Evolutionary conservation across 2,113 vertebrate genomes (phyloP).

Genomic region (Oncorhynchus nerka): DNA sequence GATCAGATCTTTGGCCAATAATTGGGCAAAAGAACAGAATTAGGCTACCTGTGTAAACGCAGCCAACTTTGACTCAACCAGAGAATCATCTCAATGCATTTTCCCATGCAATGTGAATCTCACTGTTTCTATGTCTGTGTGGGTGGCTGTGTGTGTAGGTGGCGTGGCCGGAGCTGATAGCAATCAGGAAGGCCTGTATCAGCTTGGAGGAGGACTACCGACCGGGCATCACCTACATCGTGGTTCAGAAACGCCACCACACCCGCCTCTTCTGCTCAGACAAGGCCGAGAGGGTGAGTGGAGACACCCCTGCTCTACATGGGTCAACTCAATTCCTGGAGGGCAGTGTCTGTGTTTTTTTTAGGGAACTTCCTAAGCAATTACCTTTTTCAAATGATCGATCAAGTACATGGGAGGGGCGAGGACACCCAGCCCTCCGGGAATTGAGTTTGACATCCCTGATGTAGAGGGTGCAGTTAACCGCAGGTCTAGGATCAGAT

Average conservation of each 20-base stretch:
- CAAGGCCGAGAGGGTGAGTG: slow-evolving; percentile 93
- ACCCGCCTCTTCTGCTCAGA: slow-evolving; percentile 97
- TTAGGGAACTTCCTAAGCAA: too few species aligned
- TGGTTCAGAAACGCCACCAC: slow-evolving; percentile 98
- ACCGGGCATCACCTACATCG: slow-evolving; percentile 97
- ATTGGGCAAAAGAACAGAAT: too few species aligned
- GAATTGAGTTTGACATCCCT: too few species aligned
- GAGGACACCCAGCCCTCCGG: too few species aligned
- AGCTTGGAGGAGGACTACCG: slow-evolving; percentile 98
- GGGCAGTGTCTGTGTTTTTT: too few species aligned
- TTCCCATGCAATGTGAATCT: not conserved
- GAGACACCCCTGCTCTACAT: too few species aligned
- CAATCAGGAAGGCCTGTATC: slow-evolving; percentile 97
- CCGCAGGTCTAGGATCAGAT: too few species aligned
- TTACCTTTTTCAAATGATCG: too few species aligned
- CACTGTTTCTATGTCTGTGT: not conserved
- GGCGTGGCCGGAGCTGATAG: slow-evolving; percentile 97
- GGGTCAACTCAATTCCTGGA: too few species aligned
- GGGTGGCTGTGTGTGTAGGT: slow-evolving; percentile 73
- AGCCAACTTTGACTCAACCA: not conserved
- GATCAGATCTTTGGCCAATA: too few species aligned
- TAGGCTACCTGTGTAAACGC: not conserved
- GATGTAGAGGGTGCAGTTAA: too few species aligned
- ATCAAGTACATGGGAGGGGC: too few species aligned
- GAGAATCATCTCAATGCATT: not conserved